Evolutionary conservation across 1,140 invertebrate species (phyloP).

Genomic region (Palaemon carinicauda): DNA sequence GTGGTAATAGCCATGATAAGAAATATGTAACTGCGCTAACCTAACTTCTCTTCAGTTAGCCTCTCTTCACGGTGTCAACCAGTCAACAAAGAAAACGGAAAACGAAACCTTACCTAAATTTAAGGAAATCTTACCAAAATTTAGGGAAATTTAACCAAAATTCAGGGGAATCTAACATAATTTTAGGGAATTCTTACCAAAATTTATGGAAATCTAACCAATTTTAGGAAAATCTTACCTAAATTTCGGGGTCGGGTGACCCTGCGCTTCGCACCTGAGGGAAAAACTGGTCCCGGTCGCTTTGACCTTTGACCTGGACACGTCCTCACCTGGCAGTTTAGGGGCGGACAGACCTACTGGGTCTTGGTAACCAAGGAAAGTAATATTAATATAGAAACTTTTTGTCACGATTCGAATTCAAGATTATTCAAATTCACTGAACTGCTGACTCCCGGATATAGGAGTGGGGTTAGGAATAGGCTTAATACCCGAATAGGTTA

Average conservation of each 20-base stretch:
- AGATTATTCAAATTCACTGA: too few relatives aligned
- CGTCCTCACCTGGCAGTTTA: conserved; percentile 51
- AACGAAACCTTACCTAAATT: conserved; percentile 49
- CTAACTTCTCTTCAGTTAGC: too few relatives aligned
- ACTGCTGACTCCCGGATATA: too few relatives aligned
- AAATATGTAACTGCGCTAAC: too few relatives aligned
- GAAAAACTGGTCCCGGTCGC: conserved; percentile 36
- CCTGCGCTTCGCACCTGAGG: conserved; percentile 53
- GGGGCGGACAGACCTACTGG: conserved; percentile 47
- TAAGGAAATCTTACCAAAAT: too few relatives aligned
- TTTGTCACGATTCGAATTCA: too few relatives aligned
- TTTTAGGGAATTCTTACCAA: too few relatives aligned
- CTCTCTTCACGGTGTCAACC: neutral
- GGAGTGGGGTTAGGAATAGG: neutral
- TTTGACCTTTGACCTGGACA: conserved; percentile 37
- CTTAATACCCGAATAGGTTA: too few relatives aligned
- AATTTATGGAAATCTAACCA: too few relatives aligned
- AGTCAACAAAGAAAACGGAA: neutral
- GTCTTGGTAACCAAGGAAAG: neutral
- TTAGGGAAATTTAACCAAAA: too few relatives aligned
- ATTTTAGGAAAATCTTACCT: conserved; percentile 57
- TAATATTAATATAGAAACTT: neutral
- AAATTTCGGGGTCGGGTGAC: conserved; percentile 52
- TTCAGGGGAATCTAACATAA: too few relatives aligned
- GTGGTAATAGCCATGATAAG: neutral